phyloP scores from a whole-genome alignment of 2,113 vertebrate species.

The Sprattus sprattus region DNA sequence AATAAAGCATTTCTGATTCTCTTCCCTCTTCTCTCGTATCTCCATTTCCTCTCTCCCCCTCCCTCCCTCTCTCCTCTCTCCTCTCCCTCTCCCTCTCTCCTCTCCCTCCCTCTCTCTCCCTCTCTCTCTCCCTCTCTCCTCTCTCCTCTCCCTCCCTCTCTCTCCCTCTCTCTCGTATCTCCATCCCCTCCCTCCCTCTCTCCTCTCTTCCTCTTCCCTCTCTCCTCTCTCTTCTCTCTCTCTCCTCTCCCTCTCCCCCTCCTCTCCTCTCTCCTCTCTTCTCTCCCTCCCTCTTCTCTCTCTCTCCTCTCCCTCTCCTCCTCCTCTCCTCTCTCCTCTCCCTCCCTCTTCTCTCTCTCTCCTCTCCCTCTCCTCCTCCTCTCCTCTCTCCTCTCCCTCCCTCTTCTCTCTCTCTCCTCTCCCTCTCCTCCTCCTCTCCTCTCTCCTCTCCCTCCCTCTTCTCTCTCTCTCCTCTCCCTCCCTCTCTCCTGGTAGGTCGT shows the following conservation, averaged over 20 bases:
- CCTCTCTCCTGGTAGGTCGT: slow-evolving; percentile 51
- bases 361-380: not conserved
- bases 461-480: not conserved
- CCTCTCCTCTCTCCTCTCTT: not conserved
- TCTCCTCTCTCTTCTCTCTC: not conserved
- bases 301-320: not conserved
- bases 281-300: no score
- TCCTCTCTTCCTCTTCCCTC: no score
- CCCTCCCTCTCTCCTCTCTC: not conserved
- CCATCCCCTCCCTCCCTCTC: no score
- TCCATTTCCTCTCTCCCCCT: no score
- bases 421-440: not conserved
- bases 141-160: no score
- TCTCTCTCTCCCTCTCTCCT: no score
- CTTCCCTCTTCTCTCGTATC: not conserved
- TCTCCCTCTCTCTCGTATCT: no score
- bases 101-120: not conserved
- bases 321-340: not conserved
- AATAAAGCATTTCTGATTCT: no score
- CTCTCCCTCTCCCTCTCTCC: no score
- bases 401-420: not conserved
- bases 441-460: not conserved
- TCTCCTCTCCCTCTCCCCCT: no score
- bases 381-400: not conserved
- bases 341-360: not conserved